Evolutionary conservation across 2,113 vertebrate genomes (phyloP).

Genomic region (Crotophaga sulcirostris): DNA sequence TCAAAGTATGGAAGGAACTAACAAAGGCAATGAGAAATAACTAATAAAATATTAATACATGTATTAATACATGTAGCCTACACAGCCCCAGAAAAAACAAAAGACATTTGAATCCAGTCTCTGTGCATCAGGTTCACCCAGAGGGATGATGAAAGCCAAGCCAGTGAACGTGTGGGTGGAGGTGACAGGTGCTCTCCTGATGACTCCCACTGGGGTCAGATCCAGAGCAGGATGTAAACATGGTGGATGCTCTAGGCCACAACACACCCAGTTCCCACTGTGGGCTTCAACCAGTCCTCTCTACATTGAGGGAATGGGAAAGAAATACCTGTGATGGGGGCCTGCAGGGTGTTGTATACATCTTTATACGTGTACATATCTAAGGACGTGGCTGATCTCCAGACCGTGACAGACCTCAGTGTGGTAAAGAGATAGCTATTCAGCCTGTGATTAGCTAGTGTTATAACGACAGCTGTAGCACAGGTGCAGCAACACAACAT

Average conservation of each 20-base stretch:
- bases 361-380: accelerated
- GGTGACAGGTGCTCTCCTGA: not conserved
- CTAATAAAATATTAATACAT: not conserved
- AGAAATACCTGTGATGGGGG: not conserved
- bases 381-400: not conserved
- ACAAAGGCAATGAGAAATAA: not conserved
- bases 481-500: not conserved
- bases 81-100: not conserved
- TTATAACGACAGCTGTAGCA: not conserved
- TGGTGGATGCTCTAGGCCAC: not conserved
- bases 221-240: not conserved
- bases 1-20: not conserved
- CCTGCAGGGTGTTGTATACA: not conserved
- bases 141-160: not conserved
- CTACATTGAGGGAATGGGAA: not conserved
- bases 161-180: not conserved
- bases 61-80: not conserved
- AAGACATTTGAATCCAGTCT: not conserved
- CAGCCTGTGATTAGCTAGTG: not conserved
- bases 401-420: not conserved
- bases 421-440: not conserved
- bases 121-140: not conserved
- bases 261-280: accelerated
- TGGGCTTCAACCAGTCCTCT: not conserved
- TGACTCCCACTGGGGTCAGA: not conserved